These are phyloP conservation scores for Linnaemya tessellans DNA, from an alignment of 2,888 invertebrate species.

Conservation along the genomic window DNA sequence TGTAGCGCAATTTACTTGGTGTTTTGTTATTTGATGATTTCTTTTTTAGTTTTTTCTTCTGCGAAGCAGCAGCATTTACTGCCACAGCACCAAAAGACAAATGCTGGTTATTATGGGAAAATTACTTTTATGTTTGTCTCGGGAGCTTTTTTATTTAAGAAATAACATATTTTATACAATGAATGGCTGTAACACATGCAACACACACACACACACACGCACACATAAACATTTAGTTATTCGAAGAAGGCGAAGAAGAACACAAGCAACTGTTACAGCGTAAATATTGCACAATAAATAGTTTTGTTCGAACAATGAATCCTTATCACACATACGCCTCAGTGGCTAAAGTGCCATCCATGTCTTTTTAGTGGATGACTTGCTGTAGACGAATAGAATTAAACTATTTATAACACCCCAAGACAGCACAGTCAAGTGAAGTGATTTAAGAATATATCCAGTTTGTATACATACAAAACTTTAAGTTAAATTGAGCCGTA, in stretches of 20 bases:
- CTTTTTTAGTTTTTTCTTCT: background rate
- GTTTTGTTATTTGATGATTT: background rate
- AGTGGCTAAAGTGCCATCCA: conserved; percentile 42
- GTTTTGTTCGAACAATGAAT: conserved; percentile 56
- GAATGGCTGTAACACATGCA: background rate
- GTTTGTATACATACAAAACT: background rate
- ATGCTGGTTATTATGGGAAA: conserved; percentile 67
- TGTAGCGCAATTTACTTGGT: conserved; percentile 35
- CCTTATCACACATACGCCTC: conserved; percentile 70
- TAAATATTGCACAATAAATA: conserved; percentile 54
- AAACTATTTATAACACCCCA: background rate
- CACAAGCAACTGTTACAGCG: conserved; percentile 7
- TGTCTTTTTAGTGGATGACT: conserved; percentile 10
- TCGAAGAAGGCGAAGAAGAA: conserved; percentile 7
- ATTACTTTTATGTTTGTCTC: conserved; percentile 60
- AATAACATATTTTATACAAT: conserved; percentile 9
- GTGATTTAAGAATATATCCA: conserved; percentile 2
- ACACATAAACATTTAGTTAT: background rate
- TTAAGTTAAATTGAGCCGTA: conserved; percentile 23
- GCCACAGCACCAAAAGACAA: conserved; percentile 60
- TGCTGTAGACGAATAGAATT: background rate
- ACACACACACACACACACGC: background rate
- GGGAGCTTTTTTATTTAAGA: background rate
- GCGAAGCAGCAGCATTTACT: conserved; percentile 9
- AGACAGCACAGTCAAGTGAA: background rate